phyloP scores from a whole-genome alignment of 2,113 vertebrate genomes.

The human (Homo sapiens) region DNA sequence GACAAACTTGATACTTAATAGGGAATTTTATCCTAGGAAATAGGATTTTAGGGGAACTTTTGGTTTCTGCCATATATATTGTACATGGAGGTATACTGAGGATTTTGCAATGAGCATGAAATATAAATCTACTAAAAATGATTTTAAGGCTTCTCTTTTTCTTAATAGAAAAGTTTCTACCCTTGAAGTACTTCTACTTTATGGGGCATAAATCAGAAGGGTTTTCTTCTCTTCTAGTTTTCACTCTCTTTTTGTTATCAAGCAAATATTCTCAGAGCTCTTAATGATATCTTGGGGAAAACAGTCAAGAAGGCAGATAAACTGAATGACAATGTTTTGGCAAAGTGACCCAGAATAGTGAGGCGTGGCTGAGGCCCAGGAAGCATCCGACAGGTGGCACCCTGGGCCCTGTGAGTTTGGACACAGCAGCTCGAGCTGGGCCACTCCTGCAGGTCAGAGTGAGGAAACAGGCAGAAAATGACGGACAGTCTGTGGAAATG shows the following conservation, averaged over 20 bases:
- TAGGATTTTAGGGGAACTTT: neutral
- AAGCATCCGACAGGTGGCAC: too few relatives aligned
- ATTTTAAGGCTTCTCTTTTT: neutral
- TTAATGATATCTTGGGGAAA: neutral
- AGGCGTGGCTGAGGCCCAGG: neutral
- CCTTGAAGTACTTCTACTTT: neutral
- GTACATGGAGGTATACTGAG: neutral
- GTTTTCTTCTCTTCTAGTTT: neutral
- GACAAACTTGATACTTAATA: neutral
- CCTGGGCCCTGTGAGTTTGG: neutral
- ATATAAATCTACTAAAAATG: neutral
- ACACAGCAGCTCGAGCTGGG: neutral
- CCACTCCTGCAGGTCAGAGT: too few relatives aligned
- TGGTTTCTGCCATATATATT: neutral
- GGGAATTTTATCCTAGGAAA: neutral
- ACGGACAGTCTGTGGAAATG: rapidly evolving
- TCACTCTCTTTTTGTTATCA: too few relatives aligned
- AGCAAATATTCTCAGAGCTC: neutral
- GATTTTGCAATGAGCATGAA: neutral
- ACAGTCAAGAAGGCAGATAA: neutral
- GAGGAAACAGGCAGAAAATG: neutral
- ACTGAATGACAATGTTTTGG: neutral
- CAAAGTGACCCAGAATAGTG: neutral
- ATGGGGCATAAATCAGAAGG: neutral
- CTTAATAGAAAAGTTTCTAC: neutral